phyloP scores from a whole-genome alignment of 2,797 vertebrate genomes.

The Orientallactaga sibirica region DNA sequence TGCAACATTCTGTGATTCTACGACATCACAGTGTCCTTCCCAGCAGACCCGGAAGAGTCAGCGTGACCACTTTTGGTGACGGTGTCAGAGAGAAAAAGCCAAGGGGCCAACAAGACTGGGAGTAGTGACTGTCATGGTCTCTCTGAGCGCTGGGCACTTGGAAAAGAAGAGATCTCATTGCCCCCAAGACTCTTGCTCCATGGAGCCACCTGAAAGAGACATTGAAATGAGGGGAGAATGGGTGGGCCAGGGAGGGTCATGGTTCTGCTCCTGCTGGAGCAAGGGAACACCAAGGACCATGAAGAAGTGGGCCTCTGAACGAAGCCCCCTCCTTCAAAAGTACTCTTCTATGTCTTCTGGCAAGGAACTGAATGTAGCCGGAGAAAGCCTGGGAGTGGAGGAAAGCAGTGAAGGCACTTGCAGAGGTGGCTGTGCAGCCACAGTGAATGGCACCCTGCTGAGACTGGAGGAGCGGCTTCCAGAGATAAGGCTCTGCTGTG shows the following conservation, averaged over 20 bases:
- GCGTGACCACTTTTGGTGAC: not conserved
- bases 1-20: not conserved
- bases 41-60: not conserved
- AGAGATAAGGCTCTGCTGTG: not conserved
- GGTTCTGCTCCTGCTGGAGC: not conserved
- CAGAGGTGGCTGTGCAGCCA: not conserved
- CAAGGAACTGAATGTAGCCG: not conserved
- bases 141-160: not conserved
- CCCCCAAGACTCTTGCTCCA: not conserved
- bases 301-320: not conserved
- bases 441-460: not conserved
- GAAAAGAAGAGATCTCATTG: not conserved
- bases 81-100: not conserved
- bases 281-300: not conserved
- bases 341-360: not conserved
- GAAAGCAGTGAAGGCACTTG: conserved; percentile 69
- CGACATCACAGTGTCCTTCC: not conserved
- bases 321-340: not conserved
- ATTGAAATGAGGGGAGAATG: not conserved
- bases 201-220: not conserved
- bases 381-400: fast-evolving
- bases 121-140: not conserved
- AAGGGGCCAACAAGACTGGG: not conserved
- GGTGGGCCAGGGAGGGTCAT: not conserved
- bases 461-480: not conserved